phyloP scores from a whole-genome alignment of 2,797 vertebrate species.

The Pangasius mekongensis region DNA sequence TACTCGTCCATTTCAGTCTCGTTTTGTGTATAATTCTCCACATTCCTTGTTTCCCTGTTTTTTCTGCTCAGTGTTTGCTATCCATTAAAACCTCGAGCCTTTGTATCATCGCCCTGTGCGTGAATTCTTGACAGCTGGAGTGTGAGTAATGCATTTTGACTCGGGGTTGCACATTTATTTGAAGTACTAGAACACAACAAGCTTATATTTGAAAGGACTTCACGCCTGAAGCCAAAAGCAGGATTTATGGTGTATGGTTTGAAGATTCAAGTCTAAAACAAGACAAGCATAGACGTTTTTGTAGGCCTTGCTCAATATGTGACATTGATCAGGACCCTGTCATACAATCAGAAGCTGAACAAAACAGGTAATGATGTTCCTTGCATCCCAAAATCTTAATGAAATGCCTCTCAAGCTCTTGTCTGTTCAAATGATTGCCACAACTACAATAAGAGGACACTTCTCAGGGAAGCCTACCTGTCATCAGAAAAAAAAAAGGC shows the following conservation, averaged over 20 bases:
- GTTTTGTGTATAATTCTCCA: slow-evolving; percentile 15
- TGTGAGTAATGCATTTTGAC: slow-evolving; percentile 34
- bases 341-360: slow-evolving; percentile 26
- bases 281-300: not conserved
- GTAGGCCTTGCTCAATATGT: slow-evolving; percentile 1
- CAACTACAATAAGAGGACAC: slow-evolving; percentile 41
- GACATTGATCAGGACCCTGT: slow-evolving; percentile 28
- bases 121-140: slow-evolving; percentile 18
- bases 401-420: slow-evolving; percentile 54
- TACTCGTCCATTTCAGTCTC: slow-evolving; percentile 2
- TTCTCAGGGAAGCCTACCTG: slow-evolving; percentile 48
- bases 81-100: slow-evolving; percentile 31
- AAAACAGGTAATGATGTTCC: slow-evolving; percentile 34
- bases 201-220: slow-evolving; percentile 24
- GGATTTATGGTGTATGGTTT: slow-evolving; percentile 14
- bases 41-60: slow-evolving; percentile 2
- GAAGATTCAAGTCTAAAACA: slow-evolving; percentile 20
- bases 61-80: slow-evolving; percentile 17
- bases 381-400: slow-evolving; percentile 25
- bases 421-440: slow-evolving; percentile 57
- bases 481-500: slow-evolving; percentile 38
- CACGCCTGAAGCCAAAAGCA: slow-evolving; percentile 14
- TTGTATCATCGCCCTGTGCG: slow-evolving; percentile 16
- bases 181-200: slow-evolving; percentile 28
- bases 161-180: slow-evolving; percentile 22